These are phyloP conservation scores for Darevskia mixta DNA, from an alignment of 2,797 vertebrate species.

Conservation along the genomic window DNA sequence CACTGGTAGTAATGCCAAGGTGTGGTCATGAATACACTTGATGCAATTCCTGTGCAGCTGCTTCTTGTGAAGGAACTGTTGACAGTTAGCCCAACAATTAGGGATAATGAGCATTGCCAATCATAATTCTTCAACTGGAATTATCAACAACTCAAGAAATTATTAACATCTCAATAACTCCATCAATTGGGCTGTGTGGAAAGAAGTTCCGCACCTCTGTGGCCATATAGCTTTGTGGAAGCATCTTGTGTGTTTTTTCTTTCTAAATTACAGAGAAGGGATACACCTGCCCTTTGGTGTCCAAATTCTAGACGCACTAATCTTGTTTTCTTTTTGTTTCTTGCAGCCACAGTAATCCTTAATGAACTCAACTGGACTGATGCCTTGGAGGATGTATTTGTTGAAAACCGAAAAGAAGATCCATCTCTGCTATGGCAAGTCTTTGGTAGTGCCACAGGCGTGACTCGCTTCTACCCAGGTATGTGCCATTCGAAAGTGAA, in stretches of 20 bases:
- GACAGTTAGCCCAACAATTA: not conserved
- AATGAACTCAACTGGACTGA: constrained; percentile 99
- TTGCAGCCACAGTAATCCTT: constrained; percentile 92
- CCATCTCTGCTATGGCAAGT: constrained; percentile 97
- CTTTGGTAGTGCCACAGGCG: constrained; percentile 96
- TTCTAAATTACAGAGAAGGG: not conserved
- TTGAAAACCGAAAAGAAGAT: constrained; percentile 93
- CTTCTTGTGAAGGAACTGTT: not conserved
- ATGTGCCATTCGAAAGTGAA: constrained; percentile 19
- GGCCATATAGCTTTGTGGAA: not conserved
- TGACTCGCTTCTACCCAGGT: constrained; percentile 95
- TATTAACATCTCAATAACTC: not conserved
- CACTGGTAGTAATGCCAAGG: not conserved
- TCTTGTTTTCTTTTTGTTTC: constrained; percentile 25
- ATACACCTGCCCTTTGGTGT: not conserved
- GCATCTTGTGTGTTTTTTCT: not conserved
- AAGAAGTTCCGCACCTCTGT: not conserved
- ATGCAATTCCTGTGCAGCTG: not conserved
- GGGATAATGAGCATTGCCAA: not conserved
- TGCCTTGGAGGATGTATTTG: constrained; percentile 93
- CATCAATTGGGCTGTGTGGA: not conserved
- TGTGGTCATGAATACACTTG: not conserved
- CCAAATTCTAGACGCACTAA: not conserved
- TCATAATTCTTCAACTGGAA: not conserved
- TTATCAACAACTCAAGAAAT: no score